Base-by-base conservation (phyloP, 2,797 vertebrate species). In the Sebastes goodei region DNA sequence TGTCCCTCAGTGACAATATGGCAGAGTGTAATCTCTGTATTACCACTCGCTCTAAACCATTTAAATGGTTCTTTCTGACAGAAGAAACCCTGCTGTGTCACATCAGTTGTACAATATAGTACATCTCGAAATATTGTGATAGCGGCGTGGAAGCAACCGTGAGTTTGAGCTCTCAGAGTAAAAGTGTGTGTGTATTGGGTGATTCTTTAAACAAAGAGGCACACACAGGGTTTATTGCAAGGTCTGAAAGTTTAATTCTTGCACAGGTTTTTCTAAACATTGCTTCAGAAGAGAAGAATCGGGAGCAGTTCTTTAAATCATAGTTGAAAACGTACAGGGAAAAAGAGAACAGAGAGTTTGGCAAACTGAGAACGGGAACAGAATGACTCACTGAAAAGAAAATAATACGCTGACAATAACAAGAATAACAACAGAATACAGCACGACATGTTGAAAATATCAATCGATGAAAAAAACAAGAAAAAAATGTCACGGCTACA, bases 191-290 rank as follows among this genome's bases (percentile, higher is more conserved):
- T 30, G 20, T 38, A 46, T 33, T 35, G 20, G 30, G 14, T 32
- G 30, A 32, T 14, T 0, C n/a, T 64, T 56, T 6, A 67, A 76
- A 71, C 8, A 49, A 69, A 59, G 42, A 80, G 27, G 38, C 64
- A 35, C 0, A 63, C 52, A 9, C 71, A 9, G 20, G 21, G 2
- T 82, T 84, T 90, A 93, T 90, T 92, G 90, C 93, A 95, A 95
- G 89, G 82, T 88, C 91, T 17, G n/a, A 91, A 90, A 93, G 84
- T 94, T 95, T 95, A 94, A 93, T 95, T 93, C 82, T 90, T 91
- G 89, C 90, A 91, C 92, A 82, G 71, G 77, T 91, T 92, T 93
- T 89, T 84, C 87, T 94, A 93, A 93, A 95, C 92, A 95, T 93
- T 93, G 88, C 90, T 95, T 93, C 74, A 93, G 86, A 84, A 82